phyloP scores from a whole-genome alignment of 2,888 invertebrate species.

The Psococerastis gibbosa region DNA sequence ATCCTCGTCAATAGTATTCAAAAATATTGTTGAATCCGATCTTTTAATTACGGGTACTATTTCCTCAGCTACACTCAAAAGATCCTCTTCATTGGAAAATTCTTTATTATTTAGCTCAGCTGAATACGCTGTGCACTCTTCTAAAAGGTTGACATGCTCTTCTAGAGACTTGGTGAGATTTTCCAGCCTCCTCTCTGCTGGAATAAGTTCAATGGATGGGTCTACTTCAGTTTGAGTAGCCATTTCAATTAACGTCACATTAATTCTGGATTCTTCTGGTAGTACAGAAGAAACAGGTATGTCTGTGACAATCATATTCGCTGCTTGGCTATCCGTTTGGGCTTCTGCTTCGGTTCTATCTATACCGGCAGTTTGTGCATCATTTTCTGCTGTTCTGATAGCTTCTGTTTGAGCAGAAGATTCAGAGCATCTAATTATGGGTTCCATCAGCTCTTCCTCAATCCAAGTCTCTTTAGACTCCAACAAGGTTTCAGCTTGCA shows the following conservation, averaged over 20 bases:
- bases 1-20: not conserved
- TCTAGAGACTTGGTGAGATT: slow-evolving; percentile 5
- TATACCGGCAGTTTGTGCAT: not conserved
- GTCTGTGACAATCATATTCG: not conserved
- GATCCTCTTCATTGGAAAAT: not conserved
- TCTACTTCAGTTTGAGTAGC: slow-evolving; percentile 2
- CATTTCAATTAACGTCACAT: not conserved
- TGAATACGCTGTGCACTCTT: slow-evolving; percentile 5
- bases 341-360: not conserved
- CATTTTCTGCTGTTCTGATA: not conserved
- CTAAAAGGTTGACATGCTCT: not conserved
- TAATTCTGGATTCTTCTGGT: no score
- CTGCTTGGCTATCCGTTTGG: not conserved
- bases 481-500: not conserved
- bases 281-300: no score
- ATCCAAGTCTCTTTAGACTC: no score
- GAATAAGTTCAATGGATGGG: not conserved
- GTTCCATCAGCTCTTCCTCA: no score
- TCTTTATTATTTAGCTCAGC: not conserved
- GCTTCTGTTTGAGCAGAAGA: not conserved
- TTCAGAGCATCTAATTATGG: no score
- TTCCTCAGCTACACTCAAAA: not conserved
- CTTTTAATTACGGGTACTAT: not conserved
- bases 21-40: not conserved
- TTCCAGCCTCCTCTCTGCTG: slow-evolving; percentile 4